A percentile compares a stretch with the other conserved stretches of the same genome.
Conservation (phyloP, 1,140 invertebrate species). For the Lamellibrachia luymesi region DNA sequence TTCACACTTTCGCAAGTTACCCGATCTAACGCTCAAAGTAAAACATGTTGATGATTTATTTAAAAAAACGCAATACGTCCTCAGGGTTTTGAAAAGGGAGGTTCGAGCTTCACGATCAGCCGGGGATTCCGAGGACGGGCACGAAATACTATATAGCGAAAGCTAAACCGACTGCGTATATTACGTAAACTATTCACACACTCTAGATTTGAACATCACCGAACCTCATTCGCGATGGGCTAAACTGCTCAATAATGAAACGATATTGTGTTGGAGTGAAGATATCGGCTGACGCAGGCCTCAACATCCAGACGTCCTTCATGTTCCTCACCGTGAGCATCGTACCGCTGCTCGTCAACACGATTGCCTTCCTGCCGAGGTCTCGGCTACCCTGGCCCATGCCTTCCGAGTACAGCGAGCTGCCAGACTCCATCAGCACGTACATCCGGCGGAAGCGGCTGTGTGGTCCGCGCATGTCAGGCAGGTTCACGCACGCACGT, state of each 20-base stretch:
- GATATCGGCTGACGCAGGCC: background rate
- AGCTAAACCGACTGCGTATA: too few species aligned
- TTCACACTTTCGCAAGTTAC: too few species aligned
- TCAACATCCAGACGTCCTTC: slow-evolving; percentile 40
- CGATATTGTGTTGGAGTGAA: background rate
- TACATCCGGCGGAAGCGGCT: background rate
- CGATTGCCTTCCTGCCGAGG: slow-evolving; percentile 45
- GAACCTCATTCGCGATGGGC: too few species aligned
- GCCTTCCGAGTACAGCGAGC: background rate
- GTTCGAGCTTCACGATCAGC: too few species aligned
- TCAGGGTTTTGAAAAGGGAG: too few species aligned
- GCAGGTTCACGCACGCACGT: background rate
- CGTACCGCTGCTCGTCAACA: slow-evolving; percentile 44
- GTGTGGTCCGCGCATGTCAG: background rate
- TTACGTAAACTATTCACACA: too few species aligned
- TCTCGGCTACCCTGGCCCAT: background rate
- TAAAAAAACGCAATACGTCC: too few species aligned
- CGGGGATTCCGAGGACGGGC: too few species aligned
- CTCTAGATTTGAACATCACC: too few species aligned
- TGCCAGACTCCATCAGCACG: background rate
- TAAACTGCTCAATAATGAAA: background rate
- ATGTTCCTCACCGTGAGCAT: slow-evolving; percentile 48
- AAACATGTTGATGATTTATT: too few species aligned
- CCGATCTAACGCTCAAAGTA: too few species aligned
- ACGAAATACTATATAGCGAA: too few species aligned